Evolutionary conservation across 2,113 vertebrate species (phyloP).

Genomic region (Falco punctatus): DNA sequence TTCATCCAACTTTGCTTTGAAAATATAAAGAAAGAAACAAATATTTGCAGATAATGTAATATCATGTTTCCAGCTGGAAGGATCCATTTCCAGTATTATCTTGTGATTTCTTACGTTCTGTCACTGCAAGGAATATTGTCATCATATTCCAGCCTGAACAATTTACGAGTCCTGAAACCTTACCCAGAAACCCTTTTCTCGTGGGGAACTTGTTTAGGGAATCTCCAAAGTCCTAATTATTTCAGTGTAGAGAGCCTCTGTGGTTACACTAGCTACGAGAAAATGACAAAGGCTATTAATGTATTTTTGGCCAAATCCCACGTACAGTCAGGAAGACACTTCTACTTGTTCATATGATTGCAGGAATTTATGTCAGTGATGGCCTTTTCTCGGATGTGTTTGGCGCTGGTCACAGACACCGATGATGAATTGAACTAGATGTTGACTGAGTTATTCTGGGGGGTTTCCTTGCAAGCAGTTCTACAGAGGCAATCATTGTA

Average conservation of each 20-base stretch:
- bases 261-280: not conserved
- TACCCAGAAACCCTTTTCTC: slow-evolving; percentile 14
- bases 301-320: not conserved
- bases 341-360: not conserved
- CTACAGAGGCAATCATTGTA: not conserved
- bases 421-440: not conserved
- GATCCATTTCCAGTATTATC: not conserved
- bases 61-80: not conserved
- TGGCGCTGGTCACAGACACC: not conserved
- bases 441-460: slow-evolving; percentile 13
- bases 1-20: not conserved
- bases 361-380: slow-evolving; percentile 51
- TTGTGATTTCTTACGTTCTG: not conserved
- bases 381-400: slow-evolving; percentile 44
- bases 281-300: slow-evolving; percentile 12
- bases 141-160: not conserved
- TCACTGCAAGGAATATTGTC: not conserved
- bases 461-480: slow-evolving; percentile 20
- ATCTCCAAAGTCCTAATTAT: slow-evolving; percentile 36
- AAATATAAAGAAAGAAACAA: not conserved
- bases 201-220: slow-evolving; percentile 38
- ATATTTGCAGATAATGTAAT: not conserved
- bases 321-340: slow-evolving; percentile 33
- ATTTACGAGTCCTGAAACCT: slow-evolving; percentile 21
- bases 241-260: not conserved